Evolutionary conservation across 1,140 invertebrate genomes (phyloP).

Genomic region (Hestina assimilis): DNA sequence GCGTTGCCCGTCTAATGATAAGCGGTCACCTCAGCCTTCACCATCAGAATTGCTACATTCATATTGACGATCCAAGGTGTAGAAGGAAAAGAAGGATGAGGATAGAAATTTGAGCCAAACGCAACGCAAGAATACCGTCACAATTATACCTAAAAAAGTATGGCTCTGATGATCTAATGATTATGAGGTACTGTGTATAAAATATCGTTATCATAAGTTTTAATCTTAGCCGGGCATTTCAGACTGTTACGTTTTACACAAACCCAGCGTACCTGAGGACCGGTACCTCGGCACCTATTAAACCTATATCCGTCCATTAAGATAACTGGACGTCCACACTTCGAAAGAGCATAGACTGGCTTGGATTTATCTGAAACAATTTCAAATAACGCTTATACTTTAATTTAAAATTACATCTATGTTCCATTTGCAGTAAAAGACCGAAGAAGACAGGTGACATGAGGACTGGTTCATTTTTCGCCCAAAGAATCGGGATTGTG

Average conservation of each 20-base stretch:
- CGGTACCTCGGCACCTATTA: constrained; percentile 21
- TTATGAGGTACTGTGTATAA: constrained; percentile 7
- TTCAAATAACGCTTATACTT: background rate
- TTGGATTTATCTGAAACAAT: constrained; percentile 14
- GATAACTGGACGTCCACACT: constrained; percentile 37
- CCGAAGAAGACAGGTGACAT: too few relatives aligned
- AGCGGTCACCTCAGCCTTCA: too few relatives aligned
- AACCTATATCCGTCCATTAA: constrained; percentile 42
- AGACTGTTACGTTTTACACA: constrained; percentile 23
- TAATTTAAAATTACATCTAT: background rate
- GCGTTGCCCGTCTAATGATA: too few relatives aligned
- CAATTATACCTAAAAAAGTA: too few relatives aligned
- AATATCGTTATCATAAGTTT: constrained; percentile 9
- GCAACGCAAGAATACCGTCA: too few relatives aligned
- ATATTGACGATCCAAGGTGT: too few relatives aligned
- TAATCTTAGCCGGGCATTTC: constrained; percentile 17
- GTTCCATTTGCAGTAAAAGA: background rate
- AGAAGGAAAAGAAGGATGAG: too few relatives aligned
- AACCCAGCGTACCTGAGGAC: constrained; percentile 31
- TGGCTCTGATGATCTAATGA: background rate
- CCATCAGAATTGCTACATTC: too few relatives aligned
- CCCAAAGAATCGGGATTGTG: too few relatives aligned
- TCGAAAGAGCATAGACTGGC: constrained; percentile 28
- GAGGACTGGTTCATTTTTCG: too few relatives aligned
- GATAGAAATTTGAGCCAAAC: too few relatives aligned